These are phyloP conservation scores for Bos taurus DNA, from an alignment of 2,113 vertebrate genomes.

Conservation along the genomic window DNA sequence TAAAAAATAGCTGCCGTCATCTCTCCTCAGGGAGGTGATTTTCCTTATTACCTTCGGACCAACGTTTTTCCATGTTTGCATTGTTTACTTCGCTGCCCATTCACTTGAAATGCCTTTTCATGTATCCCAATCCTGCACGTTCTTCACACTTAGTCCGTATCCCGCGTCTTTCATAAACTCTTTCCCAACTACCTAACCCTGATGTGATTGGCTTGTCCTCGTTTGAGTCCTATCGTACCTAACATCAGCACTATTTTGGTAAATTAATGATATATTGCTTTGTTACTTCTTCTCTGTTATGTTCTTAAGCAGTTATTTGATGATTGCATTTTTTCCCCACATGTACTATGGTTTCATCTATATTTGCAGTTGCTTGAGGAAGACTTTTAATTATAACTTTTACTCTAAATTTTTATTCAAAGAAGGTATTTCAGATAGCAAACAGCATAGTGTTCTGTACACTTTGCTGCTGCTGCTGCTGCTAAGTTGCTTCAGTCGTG, in stretches of 20 bases:
- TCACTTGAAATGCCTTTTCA: background rate
- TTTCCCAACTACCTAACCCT: background rate
- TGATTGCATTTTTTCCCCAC: background rate
- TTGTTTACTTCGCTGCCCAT: background rate
- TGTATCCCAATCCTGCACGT: background rate
- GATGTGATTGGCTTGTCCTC: background rate
- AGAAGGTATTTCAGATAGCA: background rate
- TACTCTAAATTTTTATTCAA: background rate
- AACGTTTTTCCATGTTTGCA: background rate
- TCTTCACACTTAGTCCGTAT: background rate
- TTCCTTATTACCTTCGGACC: background rate
- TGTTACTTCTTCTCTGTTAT: background rate
- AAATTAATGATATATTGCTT: background rate
- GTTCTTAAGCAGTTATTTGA: background rate
- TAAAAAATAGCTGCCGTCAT: background rate
- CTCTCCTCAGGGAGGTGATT: background rate
- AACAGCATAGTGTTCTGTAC: background rate
- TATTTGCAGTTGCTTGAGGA: background rate
- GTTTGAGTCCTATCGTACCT: background rate
- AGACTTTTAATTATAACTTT: background rate
- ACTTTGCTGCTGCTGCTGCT: background rate
- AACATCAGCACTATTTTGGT: background rate
- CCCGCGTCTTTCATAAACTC: background rate
- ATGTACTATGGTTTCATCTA: background rate
- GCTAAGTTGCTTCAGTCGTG: no score